Evolutionary conservation across 2,113 vertebrate species (phyloP).

Genomic region (Xyrauchen texanus): DNA sequence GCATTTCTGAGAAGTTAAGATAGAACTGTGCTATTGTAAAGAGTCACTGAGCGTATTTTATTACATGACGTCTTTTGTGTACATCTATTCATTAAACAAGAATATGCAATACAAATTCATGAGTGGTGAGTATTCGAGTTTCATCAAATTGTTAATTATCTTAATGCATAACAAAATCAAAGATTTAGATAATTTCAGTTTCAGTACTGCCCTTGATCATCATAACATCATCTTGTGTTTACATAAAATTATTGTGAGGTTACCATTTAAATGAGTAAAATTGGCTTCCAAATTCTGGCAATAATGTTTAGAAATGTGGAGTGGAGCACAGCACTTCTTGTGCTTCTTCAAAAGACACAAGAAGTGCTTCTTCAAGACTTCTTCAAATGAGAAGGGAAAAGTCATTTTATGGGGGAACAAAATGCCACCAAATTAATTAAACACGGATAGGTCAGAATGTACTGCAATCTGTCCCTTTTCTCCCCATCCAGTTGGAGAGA

Average conservation of each 20-base stretch:
- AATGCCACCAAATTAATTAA: constrained; percentile 69
- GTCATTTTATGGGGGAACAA: constrained; percentile 49
- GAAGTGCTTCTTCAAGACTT: too few species aligned
- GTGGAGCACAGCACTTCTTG: neutral
- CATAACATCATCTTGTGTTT: neutral
- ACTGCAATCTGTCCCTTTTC: constrained; percentile 41
- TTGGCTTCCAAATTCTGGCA: neutral
- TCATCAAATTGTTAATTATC: neutral
- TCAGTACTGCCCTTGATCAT: neutral
- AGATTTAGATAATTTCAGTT: constrained; percentile 7
- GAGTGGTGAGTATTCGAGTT: neutral
- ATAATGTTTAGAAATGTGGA: neutral
- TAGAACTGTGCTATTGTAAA: neutral
- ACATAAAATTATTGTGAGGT: neutral
- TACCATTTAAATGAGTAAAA: neutral
- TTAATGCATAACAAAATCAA: neutral
- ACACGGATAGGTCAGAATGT: constrained; percentile 59
- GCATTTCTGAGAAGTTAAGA: neutral
- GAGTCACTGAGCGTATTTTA: constrained; percentile 16
- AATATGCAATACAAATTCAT: neutral
- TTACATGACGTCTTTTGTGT: neutral
- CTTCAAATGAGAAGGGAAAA: constrained; percentile 36
- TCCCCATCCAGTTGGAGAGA: constrained; percentile 64
- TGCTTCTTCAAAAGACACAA: too few species aligned
- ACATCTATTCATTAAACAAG: constrained; percentile 14